Evolutionary conservation across 2,888 invertebrate species (phyloP).

Genomic region (Nomada fabriciana): DNA sequence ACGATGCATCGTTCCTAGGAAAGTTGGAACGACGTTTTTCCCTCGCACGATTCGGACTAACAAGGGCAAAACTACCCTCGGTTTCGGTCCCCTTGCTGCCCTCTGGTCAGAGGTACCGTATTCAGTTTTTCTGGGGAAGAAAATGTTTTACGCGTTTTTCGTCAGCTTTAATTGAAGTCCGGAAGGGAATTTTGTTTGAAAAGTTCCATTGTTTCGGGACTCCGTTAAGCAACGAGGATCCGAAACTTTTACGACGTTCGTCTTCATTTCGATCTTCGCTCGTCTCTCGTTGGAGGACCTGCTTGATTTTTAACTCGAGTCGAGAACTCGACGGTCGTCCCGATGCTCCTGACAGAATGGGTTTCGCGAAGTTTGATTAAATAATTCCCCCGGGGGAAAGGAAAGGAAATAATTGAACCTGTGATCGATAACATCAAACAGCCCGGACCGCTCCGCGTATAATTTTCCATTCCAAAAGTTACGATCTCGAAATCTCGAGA

Average conservation of each 20-base stretch:
- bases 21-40: background rate
- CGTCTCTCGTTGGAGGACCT: no score
- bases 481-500: constrained; percentile 10
- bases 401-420: background rate
- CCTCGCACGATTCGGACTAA: background rate
- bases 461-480: constrained; percentile 27
- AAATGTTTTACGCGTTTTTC: background rate
- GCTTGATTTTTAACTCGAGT: background rate
- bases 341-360: background rate
- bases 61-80: background rate
- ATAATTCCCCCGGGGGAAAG: background rate
- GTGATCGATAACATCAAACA: constrained; percentile 26
- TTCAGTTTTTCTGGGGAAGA: background rate
- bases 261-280: no score
- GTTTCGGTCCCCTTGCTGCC: background rate
- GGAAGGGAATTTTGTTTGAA: no score
- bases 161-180: no score
- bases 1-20: constrained; percentile 5
- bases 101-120: no score
- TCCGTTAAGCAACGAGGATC: no score
- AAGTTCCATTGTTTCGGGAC: no score
- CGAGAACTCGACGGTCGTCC: background rate
- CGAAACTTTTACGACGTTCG: no score
- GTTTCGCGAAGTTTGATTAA: constrained; percentile 38
- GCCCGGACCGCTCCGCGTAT: constrained; percentile 1